Evolutionary conservation across 2,797 vertebrate species (phyloP).

Genomic region (Setipinna tenuifilis): DNA sequence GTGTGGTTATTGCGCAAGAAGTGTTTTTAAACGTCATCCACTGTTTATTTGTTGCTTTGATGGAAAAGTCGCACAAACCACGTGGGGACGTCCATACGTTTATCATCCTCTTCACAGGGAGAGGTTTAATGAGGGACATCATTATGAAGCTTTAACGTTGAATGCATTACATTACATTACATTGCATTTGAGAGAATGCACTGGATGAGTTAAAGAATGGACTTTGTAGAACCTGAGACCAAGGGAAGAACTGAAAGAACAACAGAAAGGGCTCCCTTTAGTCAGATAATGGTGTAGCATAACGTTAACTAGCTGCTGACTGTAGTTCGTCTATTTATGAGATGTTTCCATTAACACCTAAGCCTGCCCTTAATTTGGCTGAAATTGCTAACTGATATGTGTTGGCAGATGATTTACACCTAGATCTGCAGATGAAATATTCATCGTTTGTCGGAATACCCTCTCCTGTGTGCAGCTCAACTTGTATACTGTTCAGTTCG

Average conservation of each 20-base stretch:
- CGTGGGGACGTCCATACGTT: slow-evolving; percentile 57
- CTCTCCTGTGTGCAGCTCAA: not conserved
- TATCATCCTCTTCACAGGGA: not conserved
- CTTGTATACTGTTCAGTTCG: no score
- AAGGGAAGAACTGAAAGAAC: not conserved
- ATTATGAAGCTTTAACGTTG: not conserved
- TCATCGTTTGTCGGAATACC: not conserved
- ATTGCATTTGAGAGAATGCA: no score
- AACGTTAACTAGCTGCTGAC: not conserved
- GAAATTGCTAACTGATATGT: no score
- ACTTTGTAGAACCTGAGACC: not conserved
- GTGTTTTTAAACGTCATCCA: not conserved
- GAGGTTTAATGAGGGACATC: not conserved
- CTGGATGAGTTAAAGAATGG: not conserved
- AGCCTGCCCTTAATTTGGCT: no score
- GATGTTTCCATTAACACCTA: no score
- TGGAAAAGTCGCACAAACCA: slow-evolving; percentile 55
- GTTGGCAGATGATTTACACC: no score
- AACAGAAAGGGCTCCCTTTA: not conserved
- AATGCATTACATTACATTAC: no score
- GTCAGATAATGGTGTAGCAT: not conserved
- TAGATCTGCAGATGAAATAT: no score
- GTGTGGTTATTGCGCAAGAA: not conserved
- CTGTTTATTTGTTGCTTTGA: not conserved
- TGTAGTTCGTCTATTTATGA: no score